A percentile compares a stretch with the other conserved stretches of the same genome.
phyloP scores from a whole-genome alignment of 2,888 invertebrate genomes.

The Caenorhabditis uteleia region DNA sequence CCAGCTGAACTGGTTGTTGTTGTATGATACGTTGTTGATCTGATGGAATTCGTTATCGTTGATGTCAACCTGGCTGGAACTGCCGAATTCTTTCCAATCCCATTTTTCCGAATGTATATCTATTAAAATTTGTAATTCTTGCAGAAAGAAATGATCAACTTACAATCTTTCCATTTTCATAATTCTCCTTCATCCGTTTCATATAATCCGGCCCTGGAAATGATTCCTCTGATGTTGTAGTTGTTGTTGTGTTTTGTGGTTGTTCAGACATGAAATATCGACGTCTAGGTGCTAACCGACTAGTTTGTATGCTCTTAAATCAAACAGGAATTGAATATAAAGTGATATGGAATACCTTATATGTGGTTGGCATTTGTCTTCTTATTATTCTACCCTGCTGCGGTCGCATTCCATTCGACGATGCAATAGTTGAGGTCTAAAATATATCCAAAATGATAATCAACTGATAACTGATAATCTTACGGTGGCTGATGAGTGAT shows the following conservation, averaged over 20 bases:
- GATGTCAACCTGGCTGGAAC: conserved; percentile 9
- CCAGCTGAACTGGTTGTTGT: conserved; percentile 18
- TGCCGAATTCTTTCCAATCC: conserved; percentile 10
- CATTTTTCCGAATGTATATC: conserved; percentile 32
- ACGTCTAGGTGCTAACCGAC: conserved; percentile 35
- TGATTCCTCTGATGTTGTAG: conserved; percentile 12
- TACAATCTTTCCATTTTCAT: conserved; percentile 38
- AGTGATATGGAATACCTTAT: conserved; percentile 6
- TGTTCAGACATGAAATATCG: conserved; percentile 20
- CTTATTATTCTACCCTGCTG: conserved; percentile 39
- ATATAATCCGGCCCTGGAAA: conserved; percentile 39
- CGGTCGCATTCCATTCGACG: conserved; percentile 32
- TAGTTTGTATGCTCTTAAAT: conserved; percentile 23
- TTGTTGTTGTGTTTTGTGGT: too few species aligned
- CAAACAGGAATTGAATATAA: not conserved
- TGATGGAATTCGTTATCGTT: conserved; percentile 26
- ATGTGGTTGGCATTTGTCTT: conserved; percentile 13
- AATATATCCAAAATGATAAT: not conserved
- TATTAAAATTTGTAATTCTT: conserved; percentile 1
- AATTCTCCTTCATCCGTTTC: conserved; percentile 40
- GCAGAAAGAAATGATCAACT: not conserved
- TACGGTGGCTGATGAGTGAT: conserved; percentile 23
- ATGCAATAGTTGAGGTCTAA: conserved; percentile 34
- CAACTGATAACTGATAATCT: too few species aligned
- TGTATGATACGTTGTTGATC: conserved; percentile 33